These are phyloP conservation scores for Cololabis saira DNA, from an alignment of 2,113 vertebrate species.

Conservation along the genomic window DNA sequence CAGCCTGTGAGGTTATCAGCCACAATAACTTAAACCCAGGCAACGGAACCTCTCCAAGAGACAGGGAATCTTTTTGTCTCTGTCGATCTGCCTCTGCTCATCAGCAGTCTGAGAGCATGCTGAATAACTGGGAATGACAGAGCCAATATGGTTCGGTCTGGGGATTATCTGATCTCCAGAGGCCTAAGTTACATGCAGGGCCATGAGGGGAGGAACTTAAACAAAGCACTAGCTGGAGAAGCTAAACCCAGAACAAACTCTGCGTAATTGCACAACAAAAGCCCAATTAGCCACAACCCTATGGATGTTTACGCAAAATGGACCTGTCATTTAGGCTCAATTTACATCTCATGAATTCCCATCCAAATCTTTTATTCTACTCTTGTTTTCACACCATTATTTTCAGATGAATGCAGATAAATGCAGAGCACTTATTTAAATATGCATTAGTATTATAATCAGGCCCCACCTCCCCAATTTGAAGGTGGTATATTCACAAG, in stretches of 20 bases:
- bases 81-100: slow-evolving; percentile 23
- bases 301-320: slow-evolving; percentile 75
- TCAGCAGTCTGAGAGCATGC: slow-evolving; percentile 35
- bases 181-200: slow-evolving; percentile 63
- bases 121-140: slow-evolving; percentile 60
- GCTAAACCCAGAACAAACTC: slow-evolving; percentile 80
- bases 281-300: slow-evolving; percentile 80
- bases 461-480: slow-evolving; percentile 25
- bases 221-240: slow-evolving; percentile 65
- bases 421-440: slow-evolving; percentile 83
- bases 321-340: slow-evolving; percentile 72
- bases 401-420: slow-evolving; percentile 79
- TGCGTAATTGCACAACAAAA: slow-evolving; percentile 83
- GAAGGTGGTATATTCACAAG: slow-evolving; percentile 66
- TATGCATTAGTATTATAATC: slow-evolving; percentile 76
- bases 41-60: slow-evolving; percentile 18
- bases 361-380: slow-evolving; percentile 43
- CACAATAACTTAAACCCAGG: slow-evolving; percentile 18
- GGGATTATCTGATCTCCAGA: slow-evolving; percentile 76
- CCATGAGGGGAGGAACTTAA: slow-evolving; percentile 71
- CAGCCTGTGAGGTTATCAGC: slow-evolving; percentile 7
- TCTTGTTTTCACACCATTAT: slow-evolving; percentile 57
- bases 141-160: slow-evolving; percentile 71
- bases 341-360: slow-evolving; percentile 84
- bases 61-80: slow-evolving; percentile 18